phyloP scores from a whole-genome alignment of 92 coral and sea anemone genomes.

The Porites lobata region DNA sequence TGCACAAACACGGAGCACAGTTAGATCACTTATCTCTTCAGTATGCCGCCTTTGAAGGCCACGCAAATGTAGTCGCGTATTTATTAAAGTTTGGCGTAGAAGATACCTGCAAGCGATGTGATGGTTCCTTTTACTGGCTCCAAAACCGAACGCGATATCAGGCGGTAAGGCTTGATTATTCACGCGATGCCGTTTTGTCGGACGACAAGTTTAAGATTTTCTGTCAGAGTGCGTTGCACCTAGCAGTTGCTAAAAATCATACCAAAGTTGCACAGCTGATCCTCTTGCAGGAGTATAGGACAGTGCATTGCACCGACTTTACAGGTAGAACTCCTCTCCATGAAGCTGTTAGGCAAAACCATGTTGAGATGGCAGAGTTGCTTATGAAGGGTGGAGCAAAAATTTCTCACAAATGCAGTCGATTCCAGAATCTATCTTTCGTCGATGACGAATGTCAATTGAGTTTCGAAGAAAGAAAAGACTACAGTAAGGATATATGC shows the following conservation, averaged over 20 bases:
- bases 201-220: constrained; percentile 50
- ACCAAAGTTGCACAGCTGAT: constrained; percentile 44
- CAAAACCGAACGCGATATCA: background rate
- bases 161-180: too few species aligned
- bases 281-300: constrained; percentile 8
- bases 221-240: constrained; percentile 91
- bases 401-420: constrained; percentile 43
- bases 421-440: background rate
- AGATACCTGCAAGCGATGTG: constrained; percentile 69
- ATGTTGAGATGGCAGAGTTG: constrained; percentile 26
- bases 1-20: constrained; percentile 45
- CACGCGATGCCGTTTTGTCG: background rate
- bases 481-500: constrained; percentile 22
- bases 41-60: constrained; percentile 77
- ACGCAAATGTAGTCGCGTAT: constrained; percentile 51
- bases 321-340: constrained; percentile 80
- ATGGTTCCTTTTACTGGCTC: constrained; percentile 32
- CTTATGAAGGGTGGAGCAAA: constrained; percentile 44
- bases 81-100: constrained; percentile 63
- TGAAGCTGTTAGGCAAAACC: constrained; percentile 69
- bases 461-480: too few species aligned
- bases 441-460: background rate
- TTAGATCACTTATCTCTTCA: constrained; percentile 65
- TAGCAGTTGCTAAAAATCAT: constrained; percentile 66
- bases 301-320: constrained; percentile 65